Evolutionary conservation across 2,888 invertebrate genomes (phyloP).

Genomic region (Hoplodrina ambigua): DNA sequence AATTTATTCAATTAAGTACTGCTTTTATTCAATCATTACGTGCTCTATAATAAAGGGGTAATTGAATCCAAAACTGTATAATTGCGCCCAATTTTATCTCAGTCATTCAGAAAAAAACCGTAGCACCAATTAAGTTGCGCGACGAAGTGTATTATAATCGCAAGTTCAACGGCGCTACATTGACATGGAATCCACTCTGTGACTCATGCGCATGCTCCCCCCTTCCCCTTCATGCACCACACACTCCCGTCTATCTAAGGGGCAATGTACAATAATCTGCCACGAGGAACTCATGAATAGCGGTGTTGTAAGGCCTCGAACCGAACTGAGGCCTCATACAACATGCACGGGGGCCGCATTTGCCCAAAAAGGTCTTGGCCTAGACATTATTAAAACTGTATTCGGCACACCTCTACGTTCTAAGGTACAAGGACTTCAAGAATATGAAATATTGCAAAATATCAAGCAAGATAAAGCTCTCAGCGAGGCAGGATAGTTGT

Average conservation of each 20-base stretch:
- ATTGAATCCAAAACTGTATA: conserved; percentile 69
- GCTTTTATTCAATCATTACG: conserved; percentile 47
- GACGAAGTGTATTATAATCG: conserved; percentile 76
- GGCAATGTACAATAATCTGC: conserved; percentile 62
- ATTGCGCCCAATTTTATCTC: conserved; percentile 73
- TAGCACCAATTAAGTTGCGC: conserved; percentile 80
- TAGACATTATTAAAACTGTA: conserved; percentile 57
- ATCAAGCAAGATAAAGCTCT: conserved; percentile 43
- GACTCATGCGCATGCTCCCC: conserved; percentile 54
- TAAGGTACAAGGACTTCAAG: conserved; percentile 55
- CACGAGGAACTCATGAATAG: conserved; percentile 56
- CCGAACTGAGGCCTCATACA: conserved; percentile 32
- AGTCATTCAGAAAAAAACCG: conserved; percentile 76
- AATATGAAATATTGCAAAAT: conserved; percentile 45
- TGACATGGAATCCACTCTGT: conserved; percentile 62
- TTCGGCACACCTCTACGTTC: conserved; percentile 52
- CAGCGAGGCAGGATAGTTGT: conserved; percentile 29
- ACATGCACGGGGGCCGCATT: conserved; percentile 34
- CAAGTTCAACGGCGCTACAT: conserved; percentile 74
- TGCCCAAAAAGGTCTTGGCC: conserved; percentile 55
- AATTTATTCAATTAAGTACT: conserved; percentile 51
- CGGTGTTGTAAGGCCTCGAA: conserved; percentile 38
- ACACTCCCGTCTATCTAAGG: conserved; percentile 54
- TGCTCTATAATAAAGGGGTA: conserved; percentile 56
- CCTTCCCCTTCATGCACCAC: conserved; percentile 24